These are phyloP conservation scores for Fopius arisanus DNA, from an alignment of 1,140 invertebrate genomes.

Conservation along the genomic window DNA sequence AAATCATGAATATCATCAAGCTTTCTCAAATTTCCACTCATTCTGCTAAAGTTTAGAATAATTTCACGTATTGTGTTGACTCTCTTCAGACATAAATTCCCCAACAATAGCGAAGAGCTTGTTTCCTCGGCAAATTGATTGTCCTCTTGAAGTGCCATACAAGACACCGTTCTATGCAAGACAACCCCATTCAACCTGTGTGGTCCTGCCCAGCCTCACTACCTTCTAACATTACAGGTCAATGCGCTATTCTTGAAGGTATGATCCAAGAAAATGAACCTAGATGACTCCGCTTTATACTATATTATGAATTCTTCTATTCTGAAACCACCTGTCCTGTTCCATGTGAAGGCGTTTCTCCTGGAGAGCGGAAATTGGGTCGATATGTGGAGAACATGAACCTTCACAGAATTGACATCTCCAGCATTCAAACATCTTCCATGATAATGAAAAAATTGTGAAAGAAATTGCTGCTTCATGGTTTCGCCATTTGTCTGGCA, in stretches of 20 bases:
- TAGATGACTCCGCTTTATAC: no score
- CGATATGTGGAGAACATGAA: constrained; percentile 25
- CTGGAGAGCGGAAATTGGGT: neutral
- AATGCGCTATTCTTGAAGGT: constrained; percentile 31
- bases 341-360: neutral
- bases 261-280: neutral
- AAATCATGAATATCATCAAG: no score
- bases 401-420: neutral
- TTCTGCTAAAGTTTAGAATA: neutral
- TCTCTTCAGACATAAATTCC: neutral
- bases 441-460: neutral
- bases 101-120: neutral
- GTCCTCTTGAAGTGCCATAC: neutral
- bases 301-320: neutral
- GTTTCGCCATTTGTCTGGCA: neutral
- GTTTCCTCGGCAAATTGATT: constrained; percentile 14
- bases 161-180: neutral
- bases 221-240: constrained; percentile 42
- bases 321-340: neutral
- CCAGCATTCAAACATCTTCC: neutral
- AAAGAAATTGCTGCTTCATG: constrained; percentile 30
- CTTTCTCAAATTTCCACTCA: neutral
- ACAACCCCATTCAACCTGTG: neutral
- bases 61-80: neutral
- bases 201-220: constrained; percentile 33